Evolutionary conservation across 2,888 invertebrate species (phyloP).

Genomic region (Eugnorisma glareosa): DNA sequence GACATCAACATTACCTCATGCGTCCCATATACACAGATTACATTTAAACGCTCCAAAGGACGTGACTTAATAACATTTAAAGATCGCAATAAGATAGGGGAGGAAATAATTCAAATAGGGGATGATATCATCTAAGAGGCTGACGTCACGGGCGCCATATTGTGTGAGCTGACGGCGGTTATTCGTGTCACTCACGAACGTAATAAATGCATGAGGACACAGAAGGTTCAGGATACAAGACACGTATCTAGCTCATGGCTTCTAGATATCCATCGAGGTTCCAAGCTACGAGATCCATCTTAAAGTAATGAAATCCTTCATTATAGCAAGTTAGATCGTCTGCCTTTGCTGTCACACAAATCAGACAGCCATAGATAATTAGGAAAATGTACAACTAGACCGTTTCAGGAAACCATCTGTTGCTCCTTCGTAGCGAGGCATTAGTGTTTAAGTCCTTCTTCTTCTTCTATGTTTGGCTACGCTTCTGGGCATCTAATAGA

Average conservation of each 20-base stretch:
- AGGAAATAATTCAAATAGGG: constrained; percentile 60
- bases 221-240: constrained; percentile 39
- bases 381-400: background rate
- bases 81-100: constrained; percentile 60
- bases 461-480: background rate
- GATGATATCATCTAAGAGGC: constrained; percentile 59
- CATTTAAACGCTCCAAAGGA: constrained; percentile 47
- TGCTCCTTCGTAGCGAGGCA: background rate
- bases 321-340: background rate
- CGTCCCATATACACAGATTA: constrained; percentile 44
- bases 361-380: background rate
- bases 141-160: constrained; percentile 56
- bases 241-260: constrained; percentile 39
- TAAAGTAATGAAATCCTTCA: background rate
- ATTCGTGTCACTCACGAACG: constrained; percentile 56
- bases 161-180: constrained; percentile 31
- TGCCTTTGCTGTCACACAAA: constrained; percentile 3
- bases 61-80: constrained; percentile 61
- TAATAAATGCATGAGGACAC: constrained; percentile 29
- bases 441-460: background rate
- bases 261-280: constrained; percentile 8
- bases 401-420: background rate
- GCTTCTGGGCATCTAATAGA: background rate
- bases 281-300: constrained; percentile 10
- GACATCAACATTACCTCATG: constrained; percentile 45